Percentiles rank a stretch among this genome's conserved stretches.
These are phyloP conservation scores for Homalodisca vitripennis DNA, from an alignment of 1,140 invertebrate species.

Conservation along the genomic window DNA sequence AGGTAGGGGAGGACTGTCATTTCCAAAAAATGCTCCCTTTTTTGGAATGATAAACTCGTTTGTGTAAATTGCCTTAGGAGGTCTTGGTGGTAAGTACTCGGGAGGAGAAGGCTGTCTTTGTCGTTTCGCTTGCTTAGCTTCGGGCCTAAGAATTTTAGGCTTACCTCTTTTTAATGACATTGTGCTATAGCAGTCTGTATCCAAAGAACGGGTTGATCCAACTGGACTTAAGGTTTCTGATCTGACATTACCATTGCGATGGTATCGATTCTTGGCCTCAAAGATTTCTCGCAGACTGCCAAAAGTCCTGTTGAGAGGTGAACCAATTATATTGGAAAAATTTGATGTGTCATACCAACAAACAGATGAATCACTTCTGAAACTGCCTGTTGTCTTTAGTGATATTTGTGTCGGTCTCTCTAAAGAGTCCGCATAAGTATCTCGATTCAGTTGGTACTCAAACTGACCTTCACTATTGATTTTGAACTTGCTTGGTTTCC, in stretches of 20 bases:
- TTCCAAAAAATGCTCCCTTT: not conserved
- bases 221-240: conserved; percentile 37
- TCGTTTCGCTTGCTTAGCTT: conserved; percentile 51
- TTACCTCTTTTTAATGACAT: conserved; percentile 34
- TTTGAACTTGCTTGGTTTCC: conserved; percentile 69
- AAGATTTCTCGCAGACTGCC: conserved; percentile 71
- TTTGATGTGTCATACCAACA: conserved; percentile 17
- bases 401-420: conserved; percentile 58
- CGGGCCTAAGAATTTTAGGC: conserved; percentile 37
- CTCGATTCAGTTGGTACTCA: conserved; percentile 33
- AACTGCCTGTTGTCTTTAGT: conserved; percentile 59
- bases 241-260: conserved; percentile 33
- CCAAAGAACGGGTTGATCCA: conserved; percentile 39
- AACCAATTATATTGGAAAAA: conserved; percentile 37
- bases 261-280: conserved; percentile 51
- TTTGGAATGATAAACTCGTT: conserved; percentile 20
- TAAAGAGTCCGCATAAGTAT: conserved; percentile 53
- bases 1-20: conserved; percentile 40
- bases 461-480: conserved; percentile 40
- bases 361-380: conserved; percentile 51
- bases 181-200: conserved; percentile 38
- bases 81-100: conserved; percentile 39
- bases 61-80: conserved; percentile 36
- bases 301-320: conserved; percentile 51
- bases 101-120: conserved; percentile 53